Conservation (phyloP, 2,113 vertebrate species). For the Plestiodon gilberti region DNA sequence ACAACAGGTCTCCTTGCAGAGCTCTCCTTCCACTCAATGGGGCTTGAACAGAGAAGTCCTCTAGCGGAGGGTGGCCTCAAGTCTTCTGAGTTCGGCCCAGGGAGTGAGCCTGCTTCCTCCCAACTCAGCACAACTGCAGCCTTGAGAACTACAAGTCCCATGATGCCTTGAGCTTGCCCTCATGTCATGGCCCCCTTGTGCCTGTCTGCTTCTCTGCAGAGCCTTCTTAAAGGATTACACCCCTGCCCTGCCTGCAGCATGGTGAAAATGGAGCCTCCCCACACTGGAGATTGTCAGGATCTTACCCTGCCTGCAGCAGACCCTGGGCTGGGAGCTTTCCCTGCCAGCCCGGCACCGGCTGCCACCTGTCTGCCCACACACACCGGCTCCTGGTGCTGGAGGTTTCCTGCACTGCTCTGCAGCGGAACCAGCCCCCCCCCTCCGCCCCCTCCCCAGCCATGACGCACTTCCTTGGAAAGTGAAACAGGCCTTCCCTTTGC, state of each 20-base stretch:
- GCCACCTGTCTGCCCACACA: not conserved
- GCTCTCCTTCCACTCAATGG: not conserved
- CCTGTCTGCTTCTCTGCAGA: not conserved
- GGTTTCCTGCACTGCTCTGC: not conserved
- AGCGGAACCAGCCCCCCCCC: too few species aligned
- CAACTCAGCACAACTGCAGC: not conserved
- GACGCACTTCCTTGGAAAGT: too few species aligned
- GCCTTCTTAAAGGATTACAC: not conserved
- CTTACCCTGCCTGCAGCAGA: constrained; percentile 10
- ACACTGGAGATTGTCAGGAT: not conserved
- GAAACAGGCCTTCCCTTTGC: not conserved
- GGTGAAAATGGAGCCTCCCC: not conserved
- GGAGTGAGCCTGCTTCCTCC: not conserved
- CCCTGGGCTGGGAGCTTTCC: not conserved
- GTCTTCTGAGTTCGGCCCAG: not conserved
- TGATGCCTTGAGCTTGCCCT: not conserved
- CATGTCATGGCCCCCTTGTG: not conserved
- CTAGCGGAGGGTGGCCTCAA: not conserved
- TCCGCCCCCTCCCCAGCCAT: too few species aligned
- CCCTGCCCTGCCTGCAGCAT: not conserved
- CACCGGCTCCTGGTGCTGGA: not conserved
- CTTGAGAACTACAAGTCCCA: not conserved
- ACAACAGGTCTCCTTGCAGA: too few species aligned
- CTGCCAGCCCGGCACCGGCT: not conserved
- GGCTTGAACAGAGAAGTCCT: not conserved